Evolutionary conservation across 2,797 vertebrate species (phyloP).

Genomic region (Xyrichtys novacula): DNA sequence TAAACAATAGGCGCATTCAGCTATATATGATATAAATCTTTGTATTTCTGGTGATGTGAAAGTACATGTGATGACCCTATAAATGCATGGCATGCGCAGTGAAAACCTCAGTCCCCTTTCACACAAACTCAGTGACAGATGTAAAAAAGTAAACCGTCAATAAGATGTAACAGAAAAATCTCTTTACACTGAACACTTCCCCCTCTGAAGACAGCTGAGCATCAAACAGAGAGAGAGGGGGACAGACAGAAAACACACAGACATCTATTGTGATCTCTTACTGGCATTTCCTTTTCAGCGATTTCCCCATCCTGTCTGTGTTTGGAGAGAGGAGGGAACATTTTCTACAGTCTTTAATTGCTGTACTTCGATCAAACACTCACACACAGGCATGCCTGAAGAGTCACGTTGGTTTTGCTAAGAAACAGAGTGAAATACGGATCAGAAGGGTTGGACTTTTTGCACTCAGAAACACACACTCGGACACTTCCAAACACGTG

Average conservation of each 20-base stretch:
- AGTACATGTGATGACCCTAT: no score
- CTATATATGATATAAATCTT: no score
- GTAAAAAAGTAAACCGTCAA: no score
- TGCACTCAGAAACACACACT: slow-evolving; percentile 3
- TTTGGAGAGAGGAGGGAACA: slow-evolving; percentile 30
- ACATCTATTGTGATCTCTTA: slow-evolving; percentile 83
- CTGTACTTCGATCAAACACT: slow-evolving; percentile 37
- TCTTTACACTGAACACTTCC: background rate
- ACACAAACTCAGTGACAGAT: background rate
- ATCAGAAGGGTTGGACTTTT: slow-evolving; percentile 27
- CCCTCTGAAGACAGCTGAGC: slow-evolving; percentile 30
- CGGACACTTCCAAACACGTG: background rate
- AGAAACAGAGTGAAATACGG: slow-evolving; percentile 32
- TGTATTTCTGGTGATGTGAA: no score
- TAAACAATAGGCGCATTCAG: no score
- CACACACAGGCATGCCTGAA: slow-evolving; percentile 11
- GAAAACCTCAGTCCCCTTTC: no score
- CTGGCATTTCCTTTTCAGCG: slow-evolving; percentile 86
- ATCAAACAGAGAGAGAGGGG: slow-evolving; percentile 38
- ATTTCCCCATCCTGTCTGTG: slow-evolving; percentile 89
- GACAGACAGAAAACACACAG: slow-evolving; percentile 41
- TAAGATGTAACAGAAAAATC: slow-evolving; percentile 4
- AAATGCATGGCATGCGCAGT: no score
- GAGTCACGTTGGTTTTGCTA: slow-evolving; percentile 37
- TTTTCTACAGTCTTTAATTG: slow-evolving; percentile 19